Conservation (phyloP, 1,140 invertebrate genomes). For the Penaeus chinensis region DNA sequence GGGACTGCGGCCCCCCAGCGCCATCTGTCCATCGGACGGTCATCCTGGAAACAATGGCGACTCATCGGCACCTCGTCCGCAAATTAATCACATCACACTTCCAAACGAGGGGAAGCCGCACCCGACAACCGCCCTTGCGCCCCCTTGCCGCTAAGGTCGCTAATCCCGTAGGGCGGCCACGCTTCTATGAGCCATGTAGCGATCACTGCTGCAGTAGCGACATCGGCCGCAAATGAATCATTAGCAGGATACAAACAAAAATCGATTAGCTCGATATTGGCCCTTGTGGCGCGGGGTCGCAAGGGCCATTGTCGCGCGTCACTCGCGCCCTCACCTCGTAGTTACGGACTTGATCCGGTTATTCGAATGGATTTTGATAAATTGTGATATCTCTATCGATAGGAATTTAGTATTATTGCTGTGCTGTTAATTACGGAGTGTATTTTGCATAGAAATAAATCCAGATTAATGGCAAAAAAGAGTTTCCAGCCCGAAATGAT, state of each 20-base stretch:
- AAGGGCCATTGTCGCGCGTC: not conserved
- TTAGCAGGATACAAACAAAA: constrained; percentile 29
- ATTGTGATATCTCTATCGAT: constrained; percentile 18
- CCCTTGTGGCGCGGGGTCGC: not conserved
- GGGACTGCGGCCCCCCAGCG: not conserved
- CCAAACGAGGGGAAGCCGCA: not conserved
- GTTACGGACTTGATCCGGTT: constrained; percentile 24
- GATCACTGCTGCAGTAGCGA: constrained; percentile 5
- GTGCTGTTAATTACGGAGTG: constrained; percentile 15
- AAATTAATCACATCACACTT: constrained; percentile 25
- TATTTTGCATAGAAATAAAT: not conserved
- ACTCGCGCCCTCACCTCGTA: not conserved
- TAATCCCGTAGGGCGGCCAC: not conserved
- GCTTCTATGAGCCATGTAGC: constrained; percentile 17
- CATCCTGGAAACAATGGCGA: constrained; percentile 30
- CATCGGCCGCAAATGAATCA: constrained; percentile 22
- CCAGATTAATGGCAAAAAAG: too few relatives aligned
- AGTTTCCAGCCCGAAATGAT: too few relatives aligned
- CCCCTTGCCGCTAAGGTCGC: not conserved
- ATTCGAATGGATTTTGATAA: constrained; percentile 28
- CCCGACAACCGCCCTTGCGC: constrained; percentile 1
- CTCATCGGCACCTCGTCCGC: constrained; percentile 7
- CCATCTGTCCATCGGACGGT: constrained; percentile 28
- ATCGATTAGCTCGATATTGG: constrained; percentile 9
- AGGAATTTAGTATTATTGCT: constrained; percentile 29